These are phyloP conservation scores for Anoncus sp. DNA, from an alignment of 2,888 invertebrate species.

Conservation along the genomic window DNA sequence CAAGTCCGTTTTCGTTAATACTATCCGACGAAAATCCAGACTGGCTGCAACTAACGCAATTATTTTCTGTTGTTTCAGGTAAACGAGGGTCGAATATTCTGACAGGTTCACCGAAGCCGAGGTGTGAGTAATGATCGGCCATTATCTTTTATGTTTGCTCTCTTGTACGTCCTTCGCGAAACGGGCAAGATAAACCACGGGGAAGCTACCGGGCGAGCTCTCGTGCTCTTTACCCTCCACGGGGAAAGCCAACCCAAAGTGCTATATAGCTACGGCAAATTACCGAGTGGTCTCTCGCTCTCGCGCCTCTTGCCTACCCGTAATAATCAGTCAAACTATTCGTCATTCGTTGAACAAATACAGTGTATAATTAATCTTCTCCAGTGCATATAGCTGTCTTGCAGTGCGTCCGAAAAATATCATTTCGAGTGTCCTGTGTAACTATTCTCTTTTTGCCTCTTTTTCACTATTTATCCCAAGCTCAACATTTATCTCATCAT, in stretches of 20 bases:
- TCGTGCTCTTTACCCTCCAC: slow-evolving; percentile 33
- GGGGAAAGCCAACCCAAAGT: slow-evolving; percentile 54
- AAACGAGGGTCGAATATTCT: slow-evolving; percentile 69
- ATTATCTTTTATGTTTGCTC: slow-evolving; percentile 77
- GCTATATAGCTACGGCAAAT: slow-evolving; percentile 61
- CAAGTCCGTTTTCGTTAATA: slow-evolving; percentile 16
- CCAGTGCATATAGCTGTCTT: neutral
- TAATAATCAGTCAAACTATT: slow-evolving; percentile 58
- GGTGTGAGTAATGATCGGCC: slow-evolving; percentile 77
- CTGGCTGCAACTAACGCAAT: slow-evolving; percentile 73
- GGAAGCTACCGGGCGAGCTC: slow-evolving; percentile 51
- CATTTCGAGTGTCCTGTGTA: neutral
- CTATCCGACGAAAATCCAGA: slow-evolving; percentile 53
- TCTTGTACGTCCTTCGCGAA: slow-evolving; percentile 68
- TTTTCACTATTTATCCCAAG: neutral
- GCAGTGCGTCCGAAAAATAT: neutral
- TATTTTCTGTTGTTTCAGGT: slow-evolving; percentile 80
- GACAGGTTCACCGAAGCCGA: slow-evolving; percentile 53
- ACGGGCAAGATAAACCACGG: slow-evolving; percentile 65
- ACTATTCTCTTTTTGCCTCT: neutral
- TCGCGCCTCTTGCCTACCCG: slow-evolving; percentile 36
- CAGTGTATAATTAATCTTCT: slow-evolving; percentile 42
- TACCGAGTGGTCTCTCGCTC: slow-evolving; percentile 56
- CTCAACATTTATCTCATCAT: neutral
- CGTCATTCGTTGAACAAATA: slow-evolving; percentile 50